Conservation (phyloP, 2,113 vertebrate species). For the Hippotragus niger region DNA sequence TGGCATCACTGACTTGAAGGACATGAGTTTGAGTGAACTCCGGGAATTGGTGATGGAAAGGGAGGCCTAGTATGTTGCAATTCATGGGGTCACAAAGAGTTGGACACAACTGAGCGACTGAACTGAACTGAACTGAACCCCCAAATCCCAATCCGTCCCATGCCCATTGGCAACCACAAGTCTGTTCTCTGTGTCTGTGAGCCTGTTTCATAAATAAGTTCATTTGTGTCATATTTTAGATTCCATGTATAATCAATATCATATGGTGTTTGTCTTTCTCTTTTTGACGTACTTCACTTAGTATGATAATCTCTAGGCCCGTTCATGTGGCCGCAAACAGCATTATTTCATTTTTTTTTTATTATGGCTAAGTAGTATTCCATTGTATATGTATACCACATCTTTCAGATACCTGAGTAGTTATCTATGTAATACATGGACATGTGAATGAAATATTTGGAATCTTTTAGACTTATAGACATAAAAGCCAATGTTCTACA, state of each 20-base stretch:
- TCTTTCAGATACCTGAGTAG: not conserved
- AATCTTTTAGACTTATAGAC: not conserved
- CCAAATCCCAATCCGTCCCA: not conserved
- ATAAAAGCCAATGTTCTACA: not conserved
- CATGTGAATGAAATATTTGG: not conserved
- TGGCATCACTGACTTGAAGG: too few relatives aligned
- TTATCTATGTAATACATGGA: not conserved
- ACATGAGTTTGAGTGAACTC: too few relatives aligned
- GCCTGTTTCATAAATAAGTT: not conserved
- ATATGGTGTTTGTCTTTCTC: not conserved
- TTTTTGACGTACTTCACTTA: not conserved
- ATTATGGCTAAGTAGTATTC: not conserved
- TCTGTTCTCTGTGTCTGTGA: not conserved
- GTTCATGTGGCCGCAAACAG: not conserved
- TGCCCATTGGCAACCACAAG: not conserved
- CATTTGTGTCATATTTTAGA: not conserved
- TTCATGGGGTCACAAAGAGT: too few relatives aligned
- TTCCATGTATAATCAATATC: not conserved
- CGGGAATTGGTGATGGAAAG: too few relatives aligned
- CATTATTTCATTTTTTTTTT: not conserved
- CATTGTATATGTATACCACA: not conserved
- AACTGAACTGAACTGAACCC: too few relatives aligned
- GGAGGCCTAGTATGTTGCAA: too few relatives aligned
- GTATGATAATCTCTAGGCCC: not conserved
- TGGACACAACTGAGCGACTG: rapidly evolving